Percentiles rank a stretch among this genome's conserved stretches.
These are phyloP conservation scores for Acleris sparsana DNA, from an alignment of 2,888 invertebrate species.

Conservation along the genomic window DNA sequence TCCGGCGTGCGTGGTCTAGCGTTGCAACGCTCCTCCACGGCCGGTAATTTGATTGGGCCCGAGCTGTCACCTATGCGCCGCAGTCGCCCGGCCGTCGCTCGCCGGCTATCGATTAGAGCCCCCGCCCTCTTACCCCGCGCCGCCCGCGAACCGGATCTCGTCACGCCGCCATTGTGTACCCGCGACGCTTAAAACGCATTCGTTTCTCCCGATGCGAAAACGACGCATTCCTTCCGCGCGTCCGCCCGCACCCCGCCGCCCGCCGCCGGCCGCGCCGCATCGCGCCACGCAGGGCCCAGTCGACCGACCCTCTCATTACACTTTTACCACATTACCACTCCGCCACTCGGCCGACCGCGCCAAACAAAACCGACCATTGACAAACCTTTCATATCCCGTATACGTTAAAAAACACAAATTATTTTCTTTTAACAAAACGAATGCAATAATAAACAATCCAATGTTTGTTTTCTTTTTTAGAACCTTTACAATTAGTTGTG, in stretches of 20 bases:
- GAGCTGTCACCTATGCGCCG: slow-evolving; percentile 83
- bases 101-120: slow-evolving; percentile 83
- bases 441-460: slow-evolving; percentile 32
- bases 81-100: slow-evolving; percentile 82
- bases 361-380: slow-evolving; percentile 40
- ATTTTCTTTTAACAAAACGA: slow-evolving; percentile 33
- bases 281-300: slow-evolving; percentile 59
- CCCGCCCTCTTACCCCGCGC: slow-evolving; percentile 71
- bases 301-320: slow-evolving; percentile 71
- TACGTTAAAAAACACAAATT: slow-evolving; percentile 33
- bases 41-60: slow-evolving; percentile 82
- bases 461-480: slow-evolving; percentile 30
- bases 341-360: slow-evolving; percentile 44
- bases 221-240: slow-evolving; percentile 84
- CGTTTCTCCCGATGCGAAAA: slow-evolving; percentile 84
- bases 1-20: slow-evolving; percentile 62
- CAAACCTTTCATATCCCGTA: slow-evolving; percentile 29
- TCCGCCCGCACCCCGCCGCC: slow-evolving; percentile 67
- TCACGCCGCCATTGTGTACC: slow-evolving; percentile 84
- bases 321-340: slow-evolving; percentile 63
- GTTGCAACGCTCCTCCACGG: slow-evolving; percentile 76
- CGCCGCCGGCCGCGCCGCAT: slow-evolving; percentile 60
- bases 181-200: slow-evolving; percentile 83
- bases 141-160: slow-evolving; percentile 83
- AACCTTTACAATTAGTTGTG: slow-evolving; percentile 29